These are phyloP conservation scores for Mus caroli DNA, from an alignment of 2,797 vertebrate species.

Conservation along the genomic window DNA sequence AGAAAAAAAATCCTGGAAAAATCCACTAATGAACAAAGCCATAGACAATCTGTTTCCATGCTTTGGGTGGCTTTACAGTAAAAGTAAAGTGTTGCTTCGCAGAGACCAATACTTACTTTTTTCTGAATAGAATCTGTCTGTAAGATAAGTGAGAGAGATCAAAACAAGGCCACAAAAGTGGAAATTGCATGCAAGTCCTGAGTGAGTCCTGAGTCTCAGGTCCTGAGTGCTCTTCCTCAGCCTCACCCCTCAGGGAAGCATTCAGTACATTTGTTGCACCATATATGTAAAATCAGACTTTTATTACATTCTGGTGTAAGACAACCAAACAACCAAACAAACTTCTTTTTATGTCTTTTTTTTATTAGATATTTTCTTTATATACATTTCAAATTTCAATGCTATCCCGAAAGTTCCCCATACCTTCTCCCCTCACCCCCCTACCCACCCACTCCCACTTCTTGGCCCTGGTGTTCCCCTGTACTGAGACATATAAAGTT, in stretches of 20 bases:
- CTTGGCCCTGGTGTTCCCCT: no score
- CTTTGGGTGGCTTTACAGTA: not conserved
- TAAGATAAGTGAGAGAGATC: not conserved
- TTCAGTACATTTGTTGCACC: not conserved
- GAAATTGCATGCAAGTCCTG: no score
- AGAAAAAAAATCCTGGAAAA: conserved; percentile 1
- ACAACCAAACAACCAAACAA: no score
- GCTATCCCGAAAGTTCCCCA: no score
- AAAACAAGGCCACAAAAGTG: not conserved
- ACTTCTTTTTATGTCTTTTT: not conserved
- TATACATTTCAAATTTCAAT: no score
- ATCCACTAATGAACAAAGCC: not conserved
- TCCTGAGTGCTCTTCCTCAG: not conserved
- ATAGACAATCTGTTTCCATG: not conserved
- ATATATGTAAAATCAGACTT: not conserved
- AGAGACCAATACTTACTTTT: not conserved
- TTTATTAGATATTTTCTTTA: no score
- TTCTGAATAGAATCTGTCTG: not conserved
- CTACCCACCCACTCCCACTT: no score
- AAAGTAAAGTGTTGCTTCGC: not conserved
- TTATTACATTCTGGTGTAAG: not conserved
- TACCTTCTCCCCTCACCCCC: no score
- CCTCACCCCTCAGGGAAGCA: not conserved
- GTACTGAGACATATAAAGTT: no score
- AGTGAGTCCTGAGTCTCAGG: not conserved